Evolutionary conservation across 2,888 invertebrate genomes (phyloP).

Genomic region (Pristionchus fissidentatus): DNA sequence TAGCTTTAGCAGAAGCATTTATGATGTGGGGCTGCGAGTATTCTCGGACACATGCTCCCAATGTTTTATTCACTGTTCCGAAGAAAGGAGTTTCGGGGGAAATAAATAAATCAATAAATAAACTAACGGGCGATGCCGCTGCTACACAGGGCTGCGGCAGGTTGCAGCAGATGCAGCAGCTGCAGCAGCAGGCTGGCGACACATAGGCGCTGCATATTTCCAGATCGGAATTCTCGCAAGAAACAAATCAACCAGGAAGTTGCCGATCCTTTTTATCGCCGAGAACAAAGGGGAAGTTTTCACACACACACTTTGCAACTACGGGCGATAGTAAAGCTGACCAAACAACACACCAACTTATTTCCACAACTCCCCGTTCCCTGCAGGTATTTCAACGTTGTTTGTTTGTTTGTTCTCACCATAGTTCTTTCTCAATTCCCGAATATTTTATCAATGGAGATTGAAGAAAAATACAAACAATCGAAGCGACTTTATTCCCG

Average conservation of each 20-base stretch:
- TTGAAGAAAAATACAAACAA: constrained; percentile 17
- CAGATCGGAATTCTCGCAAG: too few species aligned
- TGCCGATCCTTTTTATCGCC: background rate
- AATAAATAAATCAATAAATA: background rate
- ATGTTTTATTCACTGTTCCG: too few species aligned
- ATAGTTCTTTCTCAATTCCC: background rate
- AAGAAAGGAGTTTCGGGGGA: too few species aligned
- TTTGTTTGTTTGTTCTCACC: background rate
- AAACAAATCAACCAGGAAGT: constrained; percentile 27
- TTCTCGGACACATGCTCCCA: too few species aligned
- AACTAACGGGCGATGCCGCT: background rate
- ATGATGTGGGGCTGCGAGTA: too few species aligned
- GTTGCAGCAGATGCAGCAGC: background rate
- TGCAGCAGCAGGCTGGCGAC: too few species aligned
- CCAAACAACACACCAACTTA: background rate
- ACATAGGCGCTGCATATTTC: too few species aligned
- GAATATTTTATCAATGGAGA: constrained; percentile 3
- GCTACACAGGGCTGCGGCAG: background rate
- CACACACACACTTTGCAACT: background rate
- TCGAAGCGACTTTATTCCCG: constrained; percentile 28
- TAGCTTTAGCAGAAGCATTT: too few species aligned
- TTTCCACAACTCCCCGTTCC: background rate
- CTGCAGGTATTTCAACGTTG: too few species aligned
- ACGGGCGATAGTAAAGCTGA: background rate
- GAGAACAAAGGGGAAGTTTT: background rate